Base-by-base conservation (phyloP, 2,797 vertebrate genomes). In the Podarcis lilfordi region DNA sequence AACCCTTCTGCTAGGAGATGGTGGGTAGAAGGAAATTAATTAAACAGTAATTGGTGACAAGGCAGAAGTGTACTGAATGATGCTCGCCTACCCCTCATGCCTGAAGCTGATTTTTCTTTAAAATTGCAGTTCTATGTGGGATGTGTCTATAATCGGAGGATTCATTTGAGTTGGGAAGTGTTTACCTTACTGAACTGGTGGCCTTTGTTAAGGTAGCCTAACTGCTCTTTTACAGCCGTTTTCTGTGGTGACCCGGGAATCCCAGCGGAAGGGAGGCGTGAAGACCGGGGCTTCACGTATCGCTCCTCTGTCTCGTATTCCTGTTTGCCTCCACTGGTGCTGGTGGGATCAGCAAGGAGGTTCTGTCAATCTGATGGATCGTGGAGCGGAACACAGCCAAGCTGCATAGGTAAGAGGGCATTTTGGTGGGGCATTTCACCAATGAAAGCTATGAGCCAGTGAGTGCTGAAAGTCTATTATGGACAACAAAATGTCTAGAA, bases 341-440 rank as follows among this genome's bases (percentile, higher is more conserved):
- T 99, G 80, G 98, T 99, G 93, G 99, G 99, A 0, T 99, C 99
- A 0, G 96, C 98, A 0, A 96, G 98, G 69, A 97, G 98, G 88
- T 99, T 99, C 93, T 99, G 99, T 96, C 98, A 99, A 89, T 98
- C 99, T 0, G 99, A 99, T 5, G 99, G 99, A 89, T 98, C 96
- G 0, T 99, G 99, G 99, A 99, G 99, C 9, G 99, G 99, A 32
- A 98, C 97, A 1, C 99, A 99, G 91, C 99, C 99, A 72, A 99
- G 98, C 94, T 99, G 99, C 93, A 99, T 99, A 91, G 99, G 99
- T 99, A 78, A 95, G 96, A 84, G 21, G 7, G 25, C 15, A 43
- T 10, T 8, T 3, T 29, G 10, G 21, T 35, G 29, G 45, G 23
- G 40, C 17, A 66, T 15, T 61, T 55, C 19, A 1, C 19, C 29